Base-by-base conservation (phyloP, 2,113 vertebrate species). In the Oryzias curvinotus region DNA sequence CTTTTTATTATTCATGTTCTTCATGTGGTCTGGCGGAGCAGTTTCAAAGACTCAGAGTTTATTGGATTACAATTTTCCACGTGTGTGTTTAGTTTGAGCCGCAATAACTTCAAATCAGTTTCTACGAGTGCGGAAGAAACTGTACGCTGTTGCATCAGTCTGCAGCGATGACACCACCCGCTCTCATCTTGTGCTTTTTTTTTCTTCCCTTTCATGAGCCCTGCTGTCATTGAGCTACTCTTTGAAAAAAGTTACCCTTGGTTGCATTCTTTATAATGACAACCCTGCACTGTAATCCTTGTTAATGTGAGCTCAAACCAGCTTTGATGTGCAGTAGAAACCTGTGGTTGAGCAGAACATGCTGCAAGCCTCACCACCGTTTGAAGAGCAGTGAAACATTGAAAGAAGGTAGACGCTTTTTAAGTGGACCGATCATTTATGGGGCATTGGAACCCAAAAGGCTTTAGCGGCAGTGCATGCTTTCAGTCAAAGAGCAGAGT, bases 251-350 rank as follows among this genome's bases (percentile, higher is more conserved):
- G 50, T 61, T 71, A 52, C 60, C 62, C 62, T 63, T 15, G 46
- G 72, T 80, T 75, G 72, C 68, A 51, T 76, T 81, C 46, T 57
- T 68, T 42, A 46, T 48, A 53, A 58, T 67, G 77, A 80, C 77
- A 69, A 78, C 59, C 64, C 76, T 73, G 74, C 68, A 49, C 57
- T 68, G 66, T 80, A 68, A 78, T 67, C n/a, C 56, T 82, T 41
- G 69, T 80, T 68, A 60, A 77, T 75, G 73, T 82, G 67, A 71
- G 57, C 73, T 71, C 69, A 57, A 54, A 56, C 58, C 57, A 62
- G 69, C 75, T 86, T 87, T 85, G 68, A 82, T 87, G 80, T 81
- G 66, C 55, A 18, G 62, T 23, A 76, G 80, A 77, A 76, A 73
- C 65, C 57, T 44, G 30, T 30, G 56, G 63, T 41, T 16, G 62